Conservation (phyloP, 2,888 invertebrate species). For the Caenorhabditis drosophilae region DNA sequence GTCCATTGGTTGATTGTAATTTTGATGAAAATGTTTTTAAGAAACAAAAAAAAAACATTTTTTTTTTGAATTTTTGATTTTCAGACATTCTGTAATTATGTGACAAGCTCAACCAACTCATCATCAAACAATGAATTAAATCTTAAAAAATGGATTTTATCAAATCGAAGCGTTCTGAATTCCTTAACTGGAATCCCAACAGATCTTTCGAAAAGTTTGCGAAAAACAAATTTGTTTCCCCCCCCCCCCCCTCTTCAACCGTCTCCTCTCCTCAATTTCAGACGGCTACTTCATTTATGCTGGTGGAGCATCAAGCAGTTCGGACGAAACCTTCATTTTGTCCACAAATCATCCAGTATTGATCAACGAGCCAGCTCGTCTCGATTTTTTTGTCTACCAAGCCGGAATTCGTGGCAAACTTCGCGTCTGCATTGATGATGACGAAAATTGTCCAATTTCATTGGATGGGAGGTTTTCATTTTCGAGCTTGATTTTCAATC, state of each 20-base stretch:
- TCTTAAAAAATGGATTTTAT: constrained; percentile 46
- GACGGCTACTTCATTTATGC: constrained; percentile 53
- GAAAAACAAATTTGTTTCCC: neutral
- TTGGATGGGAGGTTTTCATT: constrained; percentile 36
- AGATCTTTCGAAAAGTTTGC: constrained; percentile 38
- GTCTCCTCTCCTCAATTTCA: constrained; percentile 9
- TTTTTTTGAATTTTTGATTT: no score
- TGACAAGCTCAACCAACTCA: constrained; percentile 35
- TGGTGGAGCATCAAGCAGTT: constrained; percentile 34
- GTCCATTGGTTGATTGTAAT: constrained; percentile 47
- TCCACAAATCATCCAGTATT: constrained; percentile 32
- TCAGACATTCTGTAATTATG: constrained; percentile 53
- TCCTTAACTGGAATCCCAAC: constrained; percentile 57
- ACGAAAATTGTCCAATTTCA: constrained; percentile 55
- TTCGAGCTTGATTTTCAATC: neutral
- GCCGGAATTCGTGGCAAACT: constrained; percentile 60
- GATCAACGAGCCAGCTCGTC: constrained; percentile 21
- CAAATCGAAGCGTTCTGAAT: constrained; percentile 48
- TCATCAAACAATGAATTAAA: neutral
- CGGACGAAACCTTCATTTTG: constrained; percentile 45
- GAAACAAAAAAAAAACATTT: neutral
- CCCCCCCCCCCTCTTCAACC: neutral
- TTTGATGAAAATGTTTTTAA: constrained; percentile 39
- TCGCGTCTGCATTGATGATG: constrained; percentile 56
- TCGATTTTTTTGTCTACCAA: constrained; percentile 57